These are phyloP conservation scores for Ectemnius cavifrons DNA, from an alignment of 2,888 invertebrate species.

Conservation along the genomic window DNA sequence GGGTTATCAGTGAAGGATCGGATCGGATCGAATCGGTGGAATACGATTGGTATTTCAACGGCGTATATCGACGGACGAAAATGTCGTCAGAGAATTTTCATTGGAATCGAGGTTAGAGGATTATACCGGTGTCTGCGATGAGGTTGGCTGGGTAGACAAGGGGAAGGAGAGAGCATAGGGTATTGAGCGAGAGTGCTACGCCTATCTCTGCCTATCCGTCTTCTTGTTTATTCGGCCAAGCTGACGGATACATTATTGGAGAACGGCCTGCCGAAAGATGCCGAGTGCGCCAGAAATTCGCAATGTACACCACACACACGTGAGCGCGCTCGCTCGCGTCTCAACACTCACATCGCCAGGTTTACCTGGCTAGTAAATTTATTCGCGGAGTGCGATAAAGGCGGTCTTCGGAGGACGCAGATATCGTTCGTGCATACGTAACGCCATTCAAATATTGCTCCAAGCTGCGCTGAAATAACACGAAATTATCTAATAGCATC, in stretches of 20 bases:
- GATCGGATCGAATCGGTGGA: conserved; percentile 15
- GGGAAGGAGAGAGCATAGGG: no score
- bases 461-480: neutral
- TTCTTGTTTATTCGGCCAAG: conserved; percentile 27
- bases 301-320: no score
- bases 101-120: conserved; percentile 55
- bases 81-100: conserved; percentile 55
- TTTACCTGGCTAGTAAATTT: conserved; percentile 3
- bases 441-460: conserved; percentile 16
- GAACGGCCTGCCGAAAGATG: neutral
- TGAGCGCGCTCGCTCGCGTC: no score
- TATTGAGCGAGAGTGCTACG: conserved; percentile 16
- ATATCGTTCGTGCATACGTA: neutral
- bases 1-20: neutral
- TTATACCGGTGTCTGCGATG: conserved; percentile 36
- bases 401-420: neutral
- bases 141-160: conserved; percentile 5
- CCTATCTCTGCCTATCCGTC: conserved; percentile 24
- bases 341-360: no score
- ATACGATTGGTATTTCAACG: conserved; percentile 32
- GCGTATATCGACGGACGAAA: conserved; percentile 27
- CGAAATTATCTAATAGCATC: conserved; percentile 10
- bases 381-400: neutral
- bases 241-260: conserved; percentile 22
- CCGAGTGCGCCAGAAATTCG: no score